A percentile compares a stretch with the other conserved stretches of the same genome.
phyloP scores from a whole-genome alignment of 2,113 vertebrate genomes.

The Cisticola juncidis region DNA sequence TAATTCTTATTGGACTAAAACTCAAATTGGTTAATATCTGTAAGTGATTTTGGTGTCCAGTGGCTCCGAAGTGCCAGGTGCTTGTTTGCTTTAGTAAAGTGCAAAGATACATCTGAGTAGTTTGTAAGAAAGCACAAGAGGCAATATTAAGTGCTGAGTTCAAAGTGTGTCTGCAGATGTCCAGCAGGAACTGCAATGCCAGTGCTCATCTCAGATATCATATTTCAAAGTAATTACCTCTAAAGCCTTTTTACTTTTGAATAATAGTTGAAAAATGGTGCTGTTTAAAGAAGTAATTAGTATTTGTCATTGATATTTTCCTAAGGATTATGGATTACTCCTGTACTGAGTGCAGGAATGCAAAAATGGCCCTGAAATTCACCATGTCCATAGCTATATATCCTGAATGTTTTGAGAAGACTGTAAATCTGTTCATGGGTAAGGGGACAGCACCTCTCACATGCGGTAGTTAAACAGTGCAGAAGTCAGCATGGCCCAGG shows the following conservation, averaged over 20 bases:
- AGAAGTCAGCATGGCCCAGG: accelerated
- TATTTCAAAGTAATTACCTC: conserved; percentile 30
- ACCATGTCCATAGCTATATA: not conserved
- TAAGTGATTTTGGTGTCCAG: not conserved
- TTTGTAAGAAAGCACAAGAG: not conserved
- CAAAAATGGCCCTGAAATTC: not conserved
- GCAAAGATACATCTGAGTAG: not conserved
- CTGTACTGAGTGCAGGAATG: not conserved
- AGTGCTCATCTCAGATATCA: not conserved
- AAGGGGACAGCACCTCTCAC: not conserved
- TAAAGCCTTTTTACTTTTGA: not conserved
- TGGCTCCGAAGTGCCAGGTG: not conserved
- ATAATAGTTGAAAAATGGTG: not conserved
- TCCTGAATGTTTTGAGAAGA: not conserved
- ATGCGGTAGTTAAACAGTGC: accelerated
- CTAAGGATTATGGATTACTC: not conserved
- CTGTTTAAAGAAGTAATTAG: conserved; percentile 7
- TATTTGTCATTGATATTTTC: conserved; percentile 7
- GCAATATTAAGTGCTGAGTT: not conserved
- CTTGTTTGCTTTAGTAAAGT: not conserved
- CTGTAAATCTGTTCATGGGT: not conserved
- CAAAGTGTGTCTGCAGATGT: not conserved
- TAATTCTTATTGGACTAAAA: not conserved
- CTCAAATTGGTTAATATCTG: not conserved
- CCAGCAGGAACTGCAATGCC: not conserved